These are phyloP conservation scores for Aporophyla nigra DNA, from an alignment of 2,888 invertebrate species.

Conservation along the genomic window DNA sequence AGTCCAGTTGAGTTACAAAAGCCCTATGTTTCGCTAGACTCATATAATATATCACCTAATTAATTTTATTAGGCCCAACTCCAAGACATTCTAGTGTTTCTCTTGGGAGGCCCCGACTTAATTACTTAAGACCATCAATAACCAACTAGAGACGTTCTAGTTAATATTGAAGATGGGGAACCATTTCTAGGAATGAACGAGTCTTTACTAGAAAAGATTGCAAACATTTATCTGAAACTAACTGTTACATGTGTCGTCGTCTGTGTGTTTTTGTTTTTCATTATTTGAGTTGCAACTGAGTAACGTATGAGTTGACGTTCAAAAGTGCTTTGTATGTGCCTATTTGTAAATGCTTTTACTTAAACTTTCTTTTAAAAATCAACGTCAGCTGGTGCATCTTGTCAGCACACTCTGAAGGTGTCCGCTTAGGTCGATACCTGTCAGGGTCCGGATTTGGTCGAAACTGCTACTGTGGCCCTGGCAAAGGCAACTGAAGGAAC, in stretches of 20 bases:
- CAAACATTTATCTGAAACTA: not conserved
- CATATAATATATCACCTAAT: slow-evolving; percentile 50
- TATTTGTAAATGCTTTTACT: too few species aligned
- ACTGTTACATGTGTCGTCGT: rapidly evolving
- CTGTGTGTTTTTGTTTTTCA: not conserved
- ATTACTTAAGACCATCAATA: slow-evolving; percentile 58
- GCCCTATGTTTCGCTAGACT: slow-evolving; percentile 5
- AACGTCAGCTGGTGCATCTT: too few species aligned
- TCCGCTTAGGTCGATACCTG: too few species aligned
- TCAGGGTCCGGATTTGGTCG: too few species aligned
- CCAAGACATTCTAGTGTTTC: slow-evolving; percentile 41
- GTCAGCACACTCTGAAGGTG: too few species aligned
- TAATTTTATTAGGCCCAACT: slow-evolving; percentile 57
- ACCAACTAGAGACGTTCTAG: slow-evolving; percentile 26
- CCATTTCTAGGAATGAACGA: not conserved
- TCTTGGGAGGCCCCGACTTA: slow-evolving; percentile 45
- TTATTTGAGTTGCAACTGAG: too few species aligned
- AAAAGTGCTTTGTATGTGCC: too few species aligned
- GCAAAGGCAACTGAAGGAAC: too few species aligned
- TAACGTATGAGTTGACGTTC: too few species aligned
- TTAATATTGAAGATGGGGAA: not conserved
- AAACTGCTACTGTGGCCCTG: too few species aligned
- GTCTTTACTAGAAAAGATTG: not conserved
- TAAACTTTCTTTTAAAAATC: too few species aligned
- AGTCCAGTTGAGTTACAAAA: slow-evolving; percentile 29